A percentile compares a stretch with the other conserved stretches of the same genome.
phyloP scores from a whole-genome alignment of 2,888 invertebrate species.

The Eudemis profundana region DNA sequence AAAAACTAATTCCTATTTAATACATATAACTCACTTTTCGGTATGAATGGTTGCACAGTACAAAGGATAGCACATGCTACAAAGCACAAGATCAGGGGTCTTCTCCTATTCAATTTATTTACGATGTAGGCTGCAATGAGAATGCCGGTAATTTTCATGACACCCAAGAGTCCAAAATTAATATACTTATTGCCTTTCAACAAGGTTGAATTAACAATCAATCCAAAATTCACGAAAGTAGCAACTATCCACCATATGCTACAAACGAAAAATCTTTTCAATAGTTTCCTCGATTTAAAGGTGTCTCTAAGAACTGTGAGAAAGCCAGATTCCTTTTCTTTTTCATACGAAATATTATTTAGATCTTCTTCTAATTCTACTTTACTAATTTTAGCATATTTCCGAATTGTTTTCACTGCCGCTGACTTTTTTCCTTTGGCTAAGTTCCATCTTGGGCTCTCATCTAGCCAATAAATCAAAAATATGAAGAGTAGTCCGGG shows the following conservation, averaged over 20 bases:
- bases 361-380: slow-evolving; percentile 61
- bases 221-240: slow-evolving; percentile 91
- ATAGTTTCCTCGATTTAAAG: slow-evolving; percentile 63
- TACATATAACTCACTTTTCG: slow-evolving; percentile 81
- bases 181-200: slow-evolving; percentile 90
- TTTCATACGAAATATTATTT: slow-evolving; percentile 57
- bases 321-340: slow-evolving; percentile 57
- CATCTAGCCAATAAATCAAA: slow-evolving; percentile 88
- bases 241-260: slow-evolving; percentile 85
- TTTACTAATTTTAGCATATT: slow-evolving; percentile 83
- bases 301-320: slow-evolving; percentile 61
- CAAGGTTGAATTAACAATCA: slow-evolving; percentile 90
- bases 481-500: slow-evolving; percentile 88
- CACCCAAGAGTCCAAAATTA: slow-evolving; percentile 87
- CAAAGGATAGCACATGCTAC: slow-evolving; percentile 85
- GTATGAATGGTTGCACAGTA: slow-evolving; percentile 85
- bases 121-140: slow-evolving; percentile 82
- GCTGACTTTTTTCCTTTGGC: slow-evolving; percentile 87
- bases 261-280: slow-evolving; percentile 70
- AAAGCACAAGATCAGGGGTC: slow-evolving; percentile 83
- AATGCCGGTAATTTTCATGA: slow-evolving; percentile 86
- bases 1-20: no score
- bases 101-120: slow-evolving; percentile 82
- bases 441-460: slow-evolving; percentile 91
- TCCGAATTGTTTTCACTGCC: slow-evolving; percentile 86